Evolutionary conservation across 1,140 invertebrate genomes (phyloP).

Genomic region (Xylocopa sonorina): DNA sequence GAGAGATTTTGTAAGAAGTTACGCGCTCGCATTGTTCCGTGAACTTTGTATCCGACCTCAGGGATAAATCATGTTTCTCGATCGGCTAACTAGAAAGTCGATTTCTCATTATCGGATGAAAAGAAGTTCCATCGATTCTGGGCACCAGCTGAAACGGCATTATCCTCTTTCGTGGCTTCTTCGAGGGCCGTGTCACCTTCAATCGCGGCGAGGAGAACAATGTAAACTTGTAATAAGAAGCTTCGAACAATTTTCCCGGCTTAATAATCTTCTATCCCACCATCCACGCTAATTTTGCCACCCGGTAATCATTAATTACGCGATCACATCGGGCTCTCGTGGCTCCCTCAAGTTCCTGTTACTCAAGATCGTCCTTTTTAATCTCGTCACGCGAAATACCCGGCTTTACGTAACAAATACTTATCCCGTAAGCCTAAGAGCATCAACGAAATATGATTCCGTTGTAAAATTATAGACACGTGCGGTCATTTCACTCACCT

Average conservation of each 20-base stretch:
- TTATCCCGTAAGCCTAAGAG: neutral
- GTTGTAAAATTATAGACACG: neutral
- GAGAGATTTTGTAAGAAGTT: too few relatives aligned
- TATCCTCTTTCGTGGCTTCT: neutral
- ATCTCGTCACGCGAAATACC: neutral
- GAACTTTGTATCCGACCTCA: neutral
- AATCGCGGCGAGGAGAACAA: neutral
- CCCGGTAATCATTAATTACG: slow-evolving; percentile 11
- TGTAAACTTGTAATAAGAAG: neutral
- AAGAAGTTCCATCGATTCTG: neutral
- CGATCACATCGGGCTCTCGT: neutral
- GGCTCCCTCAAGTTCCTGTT: neutral
- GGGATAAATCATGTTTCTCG: too few relatives aligned
- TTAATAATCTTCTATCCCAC: neutral
- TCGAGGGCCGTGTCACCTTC: neutral
- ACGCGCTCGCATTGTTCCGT: too few relatives aligned
- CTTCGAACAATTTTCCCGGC: neutral
- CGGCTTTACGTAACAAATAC: neutral
- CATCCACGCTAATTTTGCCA: neutral
- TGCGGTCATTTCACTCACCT: slow-evolving; percentile 85
- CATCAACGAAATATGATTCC: too few relatives aligned
- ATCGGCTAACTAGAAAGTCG: neutral
- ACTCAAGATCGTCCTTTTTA: neutral
- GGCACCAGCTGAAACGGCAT: neutral
- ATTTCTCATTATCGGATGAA: slow-evolving; percentile 23